phyloP scores from a whole-genome alignment of 2,797 vertebrate genomes.

The Hypotaenidia okinawae region DNA sequence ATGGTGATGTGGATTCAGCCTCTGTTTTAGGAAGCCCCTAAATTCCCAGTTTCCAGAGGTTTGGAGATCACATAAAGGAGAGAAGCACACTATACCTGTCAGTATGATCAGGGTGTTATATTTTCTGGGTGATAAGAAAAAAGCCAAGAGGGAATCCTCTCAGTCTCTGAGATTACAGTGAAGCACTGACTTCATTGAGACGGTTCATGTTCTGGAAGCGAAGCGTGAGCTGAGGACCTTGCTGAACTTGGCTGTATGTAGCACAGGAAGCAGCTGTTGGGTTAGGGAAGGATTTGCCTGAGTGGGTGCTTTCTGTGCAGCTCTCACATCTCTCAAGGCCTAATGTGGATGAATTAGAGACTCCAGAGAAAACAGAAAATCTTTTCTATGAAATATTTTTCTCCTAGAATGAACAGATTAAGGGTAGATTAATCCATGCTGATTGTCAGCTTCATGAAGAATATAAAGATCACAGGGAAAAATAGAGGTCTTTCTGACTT shows the following conservation, averaged over 20 bases:
- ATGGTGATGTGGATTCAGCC: background rate
- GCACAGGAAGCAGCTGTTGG: background rate
- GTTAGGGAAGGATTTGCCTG: background rate
- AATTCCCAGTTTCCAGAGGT: background rate
- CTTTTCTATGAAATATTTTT: background rate
- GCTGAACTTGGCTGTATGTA: background rate
- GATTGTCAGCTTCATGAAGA: slow-evolving; percentile 39
- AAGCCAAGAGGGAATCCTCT: background rate
- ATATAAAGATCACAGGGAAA: background rate
- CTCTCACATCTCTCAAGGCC: background rate
- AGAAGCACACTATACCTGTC: accelerated
- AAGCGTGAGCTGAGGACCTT: background rate
- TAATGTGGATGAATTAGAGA: background rate
- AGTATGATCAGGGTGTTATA: background rate
- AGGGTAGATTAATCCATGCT: slow-evolving; percentile 14
- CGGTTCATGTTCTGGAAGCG: background rate
- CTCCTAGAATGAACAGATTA: background rate
- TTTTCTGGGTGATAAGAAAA: background rate
- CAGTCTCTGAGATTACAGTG: accelerated
- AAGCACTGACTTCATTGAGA: background rate
- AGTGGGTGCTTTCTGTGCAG: background rate
- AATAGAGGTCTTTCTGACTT: background rate
- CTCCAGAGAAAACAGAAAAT: background rate
- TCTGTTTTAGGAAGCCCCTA: background rate
- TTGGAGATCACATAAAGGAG: background rate